Percentiles rank a stretch among this genome's conserved stretches.
These are phyloP conservation scores for Bombyx mandarina DNA, from an alignment of 1,140 invertebrate genomes.

Conservation along the genomic window DNA sequence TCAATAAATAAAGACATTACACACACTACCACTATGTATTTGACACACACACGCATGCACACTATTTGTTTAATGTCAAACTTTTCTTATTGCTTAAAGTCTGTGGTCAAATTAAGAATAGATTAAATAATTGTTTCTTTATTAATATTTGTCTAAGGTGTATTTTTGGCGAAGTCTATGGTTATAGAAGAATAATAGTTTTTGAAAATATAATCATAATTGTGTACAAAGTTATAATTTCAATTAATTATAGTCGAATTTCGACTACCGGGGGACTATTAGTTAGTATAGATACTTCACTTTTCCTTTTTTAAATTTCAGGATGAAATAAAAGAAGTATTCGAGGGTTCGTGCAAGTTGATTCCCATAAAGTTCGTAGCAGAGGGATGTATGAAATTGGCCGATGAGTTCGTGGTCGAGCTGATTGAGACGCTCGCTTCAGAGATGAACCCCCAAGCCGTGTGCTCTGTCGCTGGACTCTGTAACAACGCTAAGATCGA, in stretches of 20 bases:
- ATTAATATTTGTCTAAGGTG: no score
- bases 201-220: no score
- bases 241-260: not conserved
- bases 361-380: constrained; percentile 83
- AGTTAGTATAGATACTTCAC: not conserved
- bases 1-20: no score
- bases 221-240: not conserved
- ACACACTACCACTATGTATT: no score
- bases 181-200: no score
- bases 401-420: constrained; percentile 90
- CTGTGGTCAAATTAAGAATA: no score
- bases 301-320: constrained; percentile 39
- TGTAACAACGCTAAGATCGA: constrained; percentile 86
- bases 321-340: constrained; percentile 88
- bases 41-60: no score
- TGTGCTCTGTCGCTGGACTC: constrained; percentile 89
- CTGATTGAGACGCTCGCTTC: constrained; percentile 88
- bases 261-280: not conserved
- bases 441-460: constrained; percentile 88
- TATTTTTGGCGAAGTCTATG: no score
- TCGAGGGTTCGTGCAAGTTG: constrained; percentile 89
- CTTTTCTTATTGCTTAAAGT: no score
- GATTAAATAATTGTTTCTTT: no score
- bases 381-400: constrained; percentile 84
- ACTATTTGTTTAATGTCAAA: no score